phyloP scores from a whole-genome alignment of 1,140 invertebrate species.

The Pachyrhynchus sulphureomaculatus region DNA sequence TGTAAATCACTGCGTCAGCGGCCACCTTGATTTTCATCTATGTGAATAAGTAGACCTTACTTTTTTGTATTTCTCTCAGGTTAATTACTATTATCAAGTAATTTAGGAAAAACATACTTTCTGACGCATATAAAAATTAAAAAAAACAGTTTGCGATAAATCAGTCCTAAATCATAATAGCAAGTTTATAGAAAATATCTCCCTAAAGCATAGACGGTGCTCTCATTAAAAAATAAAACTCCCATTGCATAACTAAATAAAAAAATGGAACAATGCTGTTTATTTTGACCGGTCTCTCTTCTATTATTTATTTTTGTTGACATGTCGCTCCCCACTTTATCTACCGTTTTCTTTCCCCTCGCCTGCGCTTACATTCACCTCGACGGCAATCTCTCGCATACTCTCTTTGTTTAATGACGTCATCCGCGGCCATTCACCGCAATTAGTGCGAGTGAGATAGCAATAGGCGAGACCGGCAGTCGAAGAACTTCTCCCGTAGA shows the following conservation, averaged over 20 bases:
- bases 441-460: slow-evolving; percentile 16
- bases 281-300: background rate
- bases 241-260: background rate
- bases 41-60: no score
- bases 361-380: slow-evolving; percentile 9
- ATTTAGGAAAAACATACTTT: no score
- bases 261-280: background rate
- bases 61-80: no score
- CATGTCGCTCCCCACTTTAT: slow-evolving; percentile 22
- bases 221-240: background rate
- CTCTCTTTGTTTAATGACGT: slow-evolving; percentile 22
- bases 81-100: no score
- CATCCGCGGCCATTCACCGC: slow-evolving; percentile 9
- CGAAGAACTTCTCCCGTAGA: slow-evolving; percentile 7
- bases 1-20: no score
- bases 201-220: no score
- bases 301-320: slow-evolving; percentile 22
- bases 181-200: no score
- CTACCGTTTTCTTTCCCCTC: slow-evolving; percentile 4
- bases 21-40: no score
- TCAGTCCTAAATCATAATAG: no score
- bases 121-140: no score
- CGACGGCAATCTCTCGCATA: background rate
- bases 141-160: no score
- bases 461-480: slow-evolving; percentile 9